These are phyloP conservation scores for Zenarchopterus dispar DNA, from an alignment of 2,797 vertebrate genomes.

Conservation along the genomic window DNA sequence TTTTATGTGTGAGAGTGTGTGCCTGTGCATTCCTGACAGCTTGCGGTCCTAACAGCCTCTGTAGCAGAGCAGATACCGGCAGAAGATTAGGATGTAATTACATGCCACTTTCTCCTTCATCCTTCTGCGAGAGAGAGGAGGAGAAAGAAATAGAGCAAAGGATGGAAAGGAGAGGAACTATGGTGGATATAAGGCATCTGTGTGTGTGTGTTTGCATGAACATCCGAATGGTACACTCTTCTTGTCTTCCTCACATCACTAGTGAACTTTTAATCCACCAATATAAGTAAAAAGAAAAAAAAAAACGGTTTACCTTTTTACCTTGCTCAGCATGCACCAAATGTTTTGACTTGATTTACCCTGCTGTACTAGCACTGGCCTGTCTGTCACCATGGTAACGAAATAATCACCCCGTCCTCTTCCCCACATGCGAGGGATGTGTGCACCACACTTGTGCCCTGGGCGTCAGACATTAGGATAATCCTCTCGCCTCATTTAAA, in stretches of 20 bases:
- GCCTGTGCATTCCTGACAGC: slow-evolving; percentile 56
- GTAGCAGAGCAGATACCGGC: slow-evolving; percentile 75
- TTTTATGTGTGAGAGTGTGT: slow-evolving; percentile 21
- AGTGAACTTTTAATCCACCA: slow-evolving; percentile 14
- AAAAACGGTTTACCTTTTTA: slow-evolving; percentile 29
- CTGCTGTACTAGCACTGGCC: slow-evolving; percentile 48
- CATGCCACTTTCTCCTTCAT: slow-evolving; percentile 80
- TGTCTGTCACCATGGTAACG: slow-evolving; percentile 72
- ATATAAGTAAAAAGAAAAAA: slow-evolving; percentile 12
- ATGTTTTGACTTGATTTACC: slow-evolving; percentile 68
- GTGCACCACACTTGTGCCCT: slow-evolving; percentile 43
- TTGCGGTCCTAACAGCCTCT: slow-evolving; percentile 64
- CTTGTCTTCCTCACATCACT: background rate
- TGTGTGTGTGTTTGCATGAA: slow-evolving; percentile 25
- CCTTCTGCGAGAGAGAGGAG: slow-evolving; percentile 70
- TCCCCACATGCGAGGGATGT: slow-evolving; percentile 26
- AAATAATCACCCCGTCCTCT: slow-evolving; percentile 45
- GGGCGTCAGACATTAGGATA: slow-evolving; percentile 73
- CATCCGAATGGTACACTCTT: slow-evolving; percentile 29
- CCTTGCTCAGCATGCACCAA: slow-evolving; percentile 35
- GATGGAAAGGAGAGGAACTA: slow-evolving; percentile 45
- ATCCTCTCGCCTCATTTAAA: slow-evolving; percentile 76
- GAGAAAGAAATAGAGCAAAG: slow-evolving; percentile 43
- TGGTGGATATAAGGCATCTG: slow-evolving; percentile 65
- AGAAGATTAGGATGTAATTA: slow-evolving; percentile 82